phyloP scores from a whole-genome alignment of 2,797 vertebrate genomes.

The Halcyon leucocephala region DNA sequence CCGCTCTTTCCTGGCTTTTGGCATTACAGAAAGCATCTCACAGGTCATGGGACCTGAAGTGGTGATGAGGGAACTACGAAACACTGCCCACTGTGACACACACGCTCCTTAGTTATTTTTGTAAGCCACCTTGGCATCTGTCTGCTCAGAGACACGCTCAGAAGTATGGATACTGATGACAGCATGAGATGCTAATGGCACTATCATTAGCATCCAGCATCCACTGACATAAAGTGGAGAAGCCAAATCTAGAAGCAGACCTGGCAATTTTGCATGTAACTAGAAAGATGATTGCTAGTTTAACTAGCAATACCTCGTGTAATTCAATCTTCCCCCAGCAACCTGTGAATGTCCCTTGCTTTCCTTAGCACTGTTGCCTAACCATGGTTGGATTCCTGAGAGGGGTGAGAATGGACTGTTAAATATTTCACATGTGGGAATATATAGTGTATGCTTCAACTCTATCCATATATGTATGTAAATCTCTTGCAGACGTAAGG shows the following conservation, averaged over 20 bases:
- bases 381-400: neutral
- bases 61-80: neutral
- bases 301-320: neutral
- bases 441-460: neutral
- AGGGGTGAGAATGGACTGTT: neutral
- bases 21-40: neutral
- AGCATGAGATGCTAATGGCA: accelerated
- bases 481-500: neutral
- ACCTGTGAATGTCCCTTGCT: neutral
- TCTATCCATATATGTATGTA: neutral
- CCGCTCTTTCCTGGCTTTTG: neutral
- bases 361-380: neutral
- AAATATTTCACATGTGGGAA: neutral
- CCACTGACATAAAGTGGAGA: neutral
- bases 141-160: neutral
- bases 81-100: neutral
- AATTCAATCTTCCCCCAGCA: neutral
- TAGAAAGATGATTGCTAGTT: neutral
- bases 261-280: neutral
- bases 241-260: neutral
- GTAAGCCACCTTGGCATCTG: neutral
- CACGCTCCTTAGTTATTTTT: neutral
- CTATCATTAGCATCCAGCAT: neutral
- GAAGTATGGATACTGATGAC: neutral
- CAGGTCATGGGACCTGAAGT: neutral